These are phyloP conservation scores for Hipparchia sbordonii DNA, from an alignment of 2,888 invertebrate species.

Conservation along the genomic window DNA sequence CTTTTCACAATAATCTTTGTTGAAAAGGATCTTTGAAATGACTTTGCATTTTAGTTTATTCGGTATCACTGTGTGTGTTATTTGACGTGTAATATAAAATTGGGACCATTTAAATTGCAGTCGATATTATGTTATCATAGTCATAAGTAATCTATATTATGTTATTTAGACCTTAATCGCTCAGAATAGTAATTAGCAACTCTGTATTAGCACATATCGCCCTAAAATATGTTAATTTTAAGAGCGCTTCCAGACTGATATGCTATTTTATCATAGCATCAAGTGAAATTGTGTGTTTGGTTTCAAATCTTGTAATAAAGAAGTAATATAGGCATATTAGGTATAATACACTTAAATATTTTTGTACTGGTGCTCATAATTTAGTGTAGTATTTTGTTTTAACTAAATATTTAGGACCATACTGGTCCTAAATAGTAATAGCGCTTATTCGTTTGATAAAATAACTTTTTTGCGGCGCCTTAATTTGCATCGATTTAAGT, in stretches of 20 bases:
- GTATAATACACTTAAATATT: too few relatives aligned
- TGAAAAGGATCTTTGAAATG: background rate
- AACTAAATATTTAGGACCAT: background rate
- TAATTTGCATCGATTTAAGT: too few relatives aligned
- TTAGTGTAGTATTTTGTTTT: background rate
- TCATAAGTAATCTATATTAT: slow-evolving; percentile 32
- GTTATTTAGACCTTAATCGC: slow-evolving; percentile 11
- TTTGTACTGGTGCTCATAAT: background rate
- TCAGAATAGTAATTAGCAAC: slow-evolving; percentile 31
- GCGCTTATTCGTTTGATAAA: too few relatives aligned
- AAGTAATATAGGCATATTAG: too few relatives aligned
- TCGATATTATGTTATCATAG: slow-evolving; percentile 39
- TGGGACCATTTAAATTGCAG: slow-evolving; percentile 37
- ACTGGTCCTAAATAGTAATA: too few relatives aligned
- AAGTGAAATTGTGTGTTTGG: too few relatives aligned
- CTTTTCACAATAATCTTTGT: background rate
- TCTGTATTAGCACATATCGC: background rate
- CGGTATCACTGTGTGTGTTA: background rate
- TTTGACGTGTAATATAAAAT: slow-evolving; percentile 1
- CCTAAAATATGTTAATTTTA: background rate
- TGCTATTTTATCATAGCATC: background rate
- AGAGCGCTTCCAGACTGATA: slow-evolving; percentile 1
- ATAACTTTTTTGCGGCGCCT: too few relatives aligned
- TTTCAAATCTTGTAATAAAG: too few relatives aligned
- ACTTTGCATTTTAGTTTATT: background rate